Conservation (phyloP, 2,113 vertebrate genomes). For the Meleagris gallopavo region DNA sequence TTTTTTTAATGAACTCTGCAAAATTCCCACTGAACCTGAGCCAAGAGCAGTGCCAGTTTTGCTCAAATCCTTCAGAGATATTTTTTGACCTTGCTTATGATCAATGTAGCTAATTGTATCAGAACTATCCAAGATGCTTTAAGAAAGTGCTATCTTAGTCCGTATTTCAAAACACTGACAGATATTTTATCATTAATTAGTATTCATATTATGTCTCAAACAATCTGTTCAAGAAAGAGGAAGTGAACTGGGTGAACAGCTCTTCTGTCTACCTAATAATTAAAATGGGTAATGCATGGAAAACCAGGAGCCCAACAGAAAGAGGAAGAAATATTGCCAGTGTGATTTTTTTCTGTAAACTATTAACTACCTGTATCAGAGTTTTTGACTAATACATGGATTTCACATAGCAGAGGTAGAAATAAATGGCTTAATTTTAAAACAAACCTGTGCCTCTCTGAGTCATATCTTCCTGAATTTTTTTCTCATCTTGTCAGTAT, state of each 20-base stretch:
- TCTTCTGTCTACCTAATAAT: constrained; percentile 79
- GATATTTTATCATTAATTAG: constrained; percentile 85
- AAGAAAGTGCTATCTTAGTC: constrained; percentile 77
- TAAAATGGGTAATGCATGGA: constrained; percentile 67
- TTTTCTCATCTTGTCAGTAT: constrained; percentile 81
- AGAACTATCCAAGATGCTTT: constrained; percentile 71
- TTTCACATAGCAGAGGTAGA: constrained; percentile 69
- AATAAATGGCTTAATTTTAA: constrained; percentile 74
- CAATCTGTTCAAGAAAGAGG: constrained; percentile 84
- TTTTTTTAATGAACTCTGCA: constrained; percentile 31
- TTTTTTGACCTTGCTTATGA: constrained; percentile 70
- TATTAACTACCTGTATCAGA: constrained; percentile 65
- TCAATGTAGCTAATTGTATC: constrained; percentile 67
- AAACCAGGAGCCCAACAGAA: constrained; percentile 59
- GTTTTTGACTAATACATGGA: constrained; percentile 37
- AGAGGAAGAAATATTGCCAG: constrained; percentile 13
- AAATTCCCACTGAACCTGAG: constrained; percentile 62
- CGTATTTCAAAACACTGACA: constrained; percentile 81
- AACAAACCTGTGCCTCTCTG: constrained; percentile 74
- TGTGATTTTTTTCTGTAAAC: constrained; percentile 33
- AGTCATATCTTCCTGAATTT: constrained; percentile 77
- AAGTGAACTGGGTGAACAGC: constrained; percentile 81
- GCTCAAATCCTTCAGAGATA: constrained; percentile 43
- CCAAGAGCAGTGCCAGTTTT: constrained; percentile 75
- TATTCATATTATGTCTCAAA: constrained; percentile 88